Evolutionary conservation across 2,888 invertebrate species (phyloP), one percentile per base, ranked within the genome.

Genomic region (Drosophila birchii): DNA sequence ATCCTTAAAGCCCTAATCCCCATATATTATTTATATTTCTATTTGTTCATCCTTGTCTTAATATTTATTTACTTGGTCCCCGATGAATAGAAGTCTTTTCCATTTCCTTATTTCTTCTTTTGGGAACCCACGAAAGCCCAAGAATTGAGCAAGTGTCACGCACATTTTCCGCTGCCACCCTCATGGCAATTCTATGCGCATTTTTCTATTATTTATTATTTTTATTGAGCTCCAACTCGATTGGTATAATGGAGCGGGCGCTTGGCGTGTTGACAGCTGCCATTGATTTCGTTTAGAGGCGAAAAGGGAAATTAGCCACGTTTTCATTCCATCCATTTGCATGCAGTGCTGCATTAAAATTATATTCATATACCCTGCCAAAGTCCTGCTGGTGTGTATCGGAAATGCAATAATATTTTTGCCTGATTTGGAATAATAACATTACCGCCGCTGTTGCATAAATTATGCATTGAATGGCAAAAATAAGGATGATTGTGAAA

Each of bases 161-260:
- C 88, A 86, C 85, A 84, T 60, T 83, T 76, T 26, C 18, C 47
- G 41, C 44, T 16, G 23, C 38, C 26, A 14, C 47, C 6, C 51
- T 32, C 49, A 54, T 54, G 49, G 23, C 72, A 67, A 78, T 86
- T 63, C 87, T 76, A 86, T 88, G 88, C 88, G 88, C 72, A 86
- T 84, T 88, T 86, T 86, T 86, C 67, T 75, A 88, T 88, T 84
- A 88, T 88, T 88, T 84, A 88, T 88, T 78, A 81, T 88, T 78
- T 70, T 49, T 73, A 79, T 71, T 47, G 78, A 59, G 53, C 44
- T 39, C 23, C 55, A 29, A 23, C 23, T 39, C 41, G 59, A 20
- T 18, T 26, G 51, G 36, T 20, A 8, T 14, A 26, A 8, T 14
- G 18, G 32, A 23, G 51, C 29, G 23, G 14, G 38, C 32, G 34